Conservation (phyloP, 2,797 vertebrate genomes). For the Discoglossus pictus region DNA sequence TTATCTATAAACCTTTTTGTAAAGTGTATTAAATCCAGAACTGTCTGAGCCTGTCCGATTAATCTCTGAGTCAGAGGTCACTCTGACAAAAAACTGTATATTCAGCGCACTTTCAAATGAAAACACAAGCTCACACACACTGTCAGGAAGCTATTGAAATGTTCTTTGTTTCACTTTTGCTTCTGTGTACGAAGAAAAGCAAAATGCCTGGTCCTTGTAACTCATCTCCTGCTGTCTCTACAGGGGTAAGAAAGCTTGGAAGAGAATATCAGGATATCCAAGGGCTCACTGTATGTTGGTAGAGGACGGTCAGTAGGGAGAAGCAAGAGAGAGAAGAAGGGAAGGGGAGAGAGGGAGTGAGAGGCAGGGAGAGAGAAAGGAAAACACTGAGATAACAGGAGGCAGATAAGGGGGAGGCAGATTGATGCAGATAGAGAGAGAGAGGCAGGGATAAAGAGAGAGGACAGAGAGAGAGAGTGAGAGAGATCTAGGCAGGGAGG, state of each 20-base stretch:
- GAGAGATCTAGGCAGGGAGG: background rate
- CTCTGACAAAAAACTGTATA: no score
- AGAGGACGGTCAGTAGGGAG: background rate
- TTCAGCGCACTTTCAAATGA: no score
- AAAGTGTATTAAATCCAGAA: no score
- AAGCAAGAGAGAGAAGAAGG: background rate
- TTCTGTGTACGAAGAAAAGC: background rate
- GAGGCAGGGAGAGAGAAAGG: background rate
- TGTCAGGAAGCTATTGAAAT: background rate
- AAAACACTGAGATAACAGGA: background rate
- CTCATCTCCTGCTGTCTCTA: conserved; percentile 3
- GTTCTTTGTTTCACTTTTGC: background rate
- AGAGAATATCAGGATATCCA: background rate
- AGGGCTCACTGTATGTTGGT: no score
- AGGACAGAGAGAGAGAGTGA: background rate
- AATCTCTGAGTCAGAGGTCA: no score
- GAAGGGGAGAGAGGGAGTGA: background rate
- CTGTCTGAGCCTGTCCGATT: no score
- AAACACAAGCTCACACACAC: no score
- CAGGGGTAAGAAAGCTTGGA: background rate
- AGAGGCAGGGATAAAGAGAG: background rate
- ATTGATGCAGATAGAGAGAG: background rate
- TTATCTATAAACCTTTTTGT: no score
- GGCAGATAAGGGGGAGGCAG: background rate
- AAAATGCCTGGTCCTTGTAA: conserved; percentile 5